phyloP scores from a whole-genome alignment of 2,797 vertebrate species.

The Tympanoctomys barrerae region DNA sequence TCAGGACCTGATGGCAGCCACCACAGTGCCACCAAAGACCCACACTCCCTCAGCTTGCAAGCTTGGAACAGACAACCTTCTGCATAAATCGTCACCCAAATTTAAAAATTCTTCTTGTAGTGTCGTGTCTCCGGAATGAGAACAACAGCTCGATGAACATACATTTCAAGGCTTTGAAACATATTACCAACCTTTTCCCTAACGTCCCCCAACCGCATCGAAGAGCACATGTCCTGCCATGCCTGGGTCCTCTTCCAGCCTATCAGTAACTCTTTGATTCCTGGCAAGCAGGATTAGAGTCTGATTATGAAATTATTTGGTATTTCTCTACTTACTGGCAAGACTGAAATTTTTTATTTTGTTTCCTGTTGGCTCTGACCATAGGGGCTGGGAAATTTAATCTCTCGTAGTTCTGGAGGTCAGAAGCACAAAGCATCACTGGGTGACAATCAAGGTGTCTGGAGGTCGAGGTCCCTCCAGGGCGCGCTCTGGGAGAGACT shows the following conservation, averaged over 20 bases:
- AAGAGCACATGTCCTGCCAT: rapidly evolving
- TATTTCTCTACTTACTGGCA: not conserved
- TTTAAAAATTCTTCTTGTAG: not conserved
- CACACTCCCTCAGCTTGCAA: not conserved
- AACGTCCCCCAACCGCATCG: not conserved
- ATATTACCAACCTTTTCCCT: not conserved
- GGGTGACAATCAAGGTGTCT: not conserved
- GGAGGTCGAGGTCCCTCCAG: not conserved
- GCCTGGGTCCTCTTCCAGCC: not conserved
- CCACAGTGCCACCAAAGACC: too few species aligned
- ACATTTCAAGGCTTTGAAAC: not conserved
- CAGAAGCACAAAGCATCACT: not conserved
- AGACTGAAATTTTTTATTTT: not conserved
- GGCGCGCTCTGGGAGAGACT: not conserved
- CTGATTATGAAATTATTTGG: not conserved
- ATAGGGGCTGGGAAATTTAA: not conserved
- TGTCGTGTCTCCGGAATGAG: not conserved
- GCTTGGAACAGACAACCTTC: not conserved
- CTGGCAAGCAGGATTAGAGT: not conserved
- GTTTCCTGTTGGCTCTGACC: not conserved
- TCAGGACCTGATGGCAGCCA: not conserved
- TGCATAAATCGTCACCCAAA: not conserved
- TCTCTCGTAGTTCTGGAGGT: not conserved
- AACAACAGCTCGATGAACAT: not conserved
- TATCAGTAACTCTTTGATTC: not conserved